Evolutionary conservation across 2,113 vertebrate species (phyloP).

Genomic region (Corythoichthys intestinalis): DNA sequence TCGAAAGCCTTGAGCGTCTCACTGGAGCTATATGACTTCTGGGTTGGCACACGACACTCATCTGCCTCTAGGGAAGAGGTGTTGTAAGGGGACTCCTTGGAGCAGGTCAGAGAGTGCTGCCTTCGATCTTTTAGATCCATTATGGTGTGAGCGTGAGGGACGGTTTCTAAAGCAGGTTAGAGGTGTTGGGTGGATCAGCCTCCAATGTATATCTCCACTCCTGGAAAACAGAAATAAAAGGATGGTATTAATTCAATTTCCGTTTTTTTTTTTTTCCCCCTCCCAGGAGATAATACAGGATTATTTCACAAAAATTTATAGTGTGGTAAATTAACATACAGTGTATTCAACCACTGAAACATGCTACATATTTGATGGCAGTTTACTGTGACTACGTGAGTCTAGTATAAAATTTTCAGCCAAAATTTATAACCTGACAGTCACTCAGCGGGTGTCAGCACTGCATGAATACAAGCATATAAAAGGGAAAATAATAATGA

Average conservation of each 20-base stretch:
- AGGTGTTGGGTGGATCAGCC: slow-evolving; percentile 22
- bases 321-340: slow-evolving; percentile 31
- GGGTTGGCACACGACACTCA: slow-evolving; percentile 91
- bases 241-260: slow-evolving; percentile 21
- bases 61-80: slow-evolving; percentile 88
- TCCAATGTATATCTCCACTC: slow-evolving; percentile 56
- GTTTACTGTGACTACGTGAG: slow-evolving; percentile 8
- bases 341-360: slow-evolving; percentile 44
- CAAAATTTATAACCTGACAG: slow-evolving; percentile 42
- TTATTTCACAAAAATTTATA: slow-evolving; percentile 40
- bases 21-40: slow-evolving; percentile 97
- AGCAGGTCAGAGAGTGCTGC: slow-evolving; percentile 88
- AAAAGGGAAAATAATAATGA: slow-evolving; percentile 6
- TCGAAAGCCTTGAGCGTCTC: slow-evolving; percentile 95
- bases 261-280: slow-evolving; percentile 31
- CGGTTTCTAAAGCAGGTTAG: slow-evolving; percentile 11
- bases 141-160: background rate
- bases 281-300: slow-evolving; percentile 30
- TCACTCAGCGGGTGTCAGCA: slow-evolving; percentile 21
- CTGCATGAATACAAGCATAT: slow-evolving; percentile 8
- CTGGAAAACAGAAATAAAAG: slow-evolving; percentile 53
- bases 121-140: slow-evolving; percentile 94
- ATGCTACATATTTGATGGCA: slow-evolving; percentile 41
- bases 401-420: slow-evolving; percentile 49
- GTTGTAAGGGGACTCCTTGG: slow-evolving; percentile 89